These are phyloP conservation scores for Lagocephalus sceleratus DNA, from an alignment of 2,797 vertebrate genomes.

Conservation along the genomic window DNA sequence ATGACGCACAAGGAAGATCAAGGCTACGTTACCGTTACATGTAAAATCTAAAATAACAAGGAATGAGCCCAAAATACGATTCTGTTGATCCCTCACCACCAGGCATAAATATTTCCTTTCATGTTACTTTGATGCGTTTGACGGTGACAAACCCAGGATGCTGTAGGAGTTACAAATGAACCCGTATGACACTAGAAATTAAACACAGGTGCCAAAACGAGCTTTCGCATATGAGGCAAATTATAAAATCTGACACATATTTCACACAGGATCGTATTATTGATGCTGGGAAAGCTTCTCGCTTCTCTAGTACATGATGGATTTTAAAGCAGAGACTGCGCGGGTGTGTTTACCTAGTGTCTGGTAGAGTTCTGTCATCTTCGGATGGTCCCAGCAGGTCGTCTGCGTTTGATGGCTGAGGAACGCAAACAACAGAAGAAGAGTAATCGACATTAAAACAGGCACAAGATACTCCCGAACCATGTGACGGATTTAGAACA, in stretches of 20 bases:
- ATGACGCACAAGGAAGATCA: slow-evolving; percentile 16
- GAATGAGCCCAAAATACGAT: background rate
- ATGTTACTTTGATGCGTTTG: too few relatives aligned
- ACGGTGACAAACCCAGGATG: too few relatives aligned
- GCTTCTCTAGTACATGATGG: too few relatives aligned
- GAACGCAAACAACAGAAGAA: slow-evolving; percentile 12
- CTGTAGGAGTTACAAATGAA: too few relatives aligned
- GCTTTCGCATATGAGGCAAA: too few relatives aligned
- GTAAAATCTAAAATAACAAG: slow-evolving; percentile 17
- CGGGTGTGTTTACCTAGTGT: slow-evolving; percentile 81
- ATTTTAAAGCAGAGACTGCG: background rate
- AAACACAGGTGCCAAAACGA: too few relatives aligned
- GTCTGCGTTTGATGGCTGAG: slow-evolving; percentile 93
- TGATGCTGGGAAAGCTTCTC: too few relatives aligned
- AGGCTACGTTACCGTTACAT: slow-evolving; percentile 15
- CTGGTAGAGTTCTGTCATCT: slow-evolving; percentile 97
- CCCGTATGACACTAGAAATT: too few relatives aligned
- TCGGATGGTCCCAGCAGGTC: slow-evolving; percentile 97
- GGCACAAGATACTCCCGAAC: background rate
- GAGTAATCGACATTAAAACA: slow-evolving; percentile 3
- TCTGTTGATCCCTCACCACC: background rate
- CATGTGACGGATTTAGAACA: background rate
- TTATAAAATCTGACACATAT: too few relatives aligned
- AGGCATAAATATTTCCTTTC: too few relatives aligned
- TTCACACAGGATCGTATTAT: too few relatives aligned